Conservation (phyloP, 2,797 vertebrate genomes). For the Notolabrus celidotus region DNA sequence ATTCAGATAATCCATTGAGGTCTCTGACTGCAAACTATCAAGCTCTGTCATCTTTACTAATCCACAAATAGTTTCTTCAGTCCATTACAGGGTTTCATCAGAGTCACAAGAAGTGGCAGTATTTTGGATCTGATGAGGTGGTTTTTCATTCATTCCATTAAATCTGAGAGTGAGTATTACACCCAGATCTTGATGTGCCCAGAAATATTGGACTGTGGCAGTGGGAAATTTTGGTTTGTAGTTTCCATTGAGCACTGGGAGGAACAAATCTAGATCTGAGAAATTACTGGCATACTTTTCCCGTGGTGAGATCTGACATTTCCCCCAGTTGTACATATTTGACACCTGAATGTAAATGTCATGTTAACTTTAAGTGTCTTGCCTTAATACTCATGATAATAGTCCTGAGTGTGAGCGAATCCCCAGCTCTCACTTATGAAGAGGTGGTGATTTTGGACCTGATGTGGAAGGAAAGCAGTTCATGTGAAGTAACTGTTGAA, state of each 20-base stretch:
- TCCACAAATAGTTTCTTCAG: conserved; percentile 16
- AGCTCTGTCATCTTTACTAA: conserved; percentile 33
- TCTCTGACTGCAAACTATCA: conserved; percentile 51
- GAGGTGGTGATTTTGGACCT: neutral
- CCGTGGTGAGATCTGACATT: conserved; percentile 6
- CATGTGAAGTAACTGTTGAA: neutral
- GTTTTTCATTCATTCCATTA: conserved; percentile 23
- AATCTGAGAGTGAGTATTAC: conserved; percentile 16
- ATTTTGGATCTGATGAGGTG: conserved; percentile 18
- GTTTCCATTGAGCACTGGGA: conserved; percentile 39
- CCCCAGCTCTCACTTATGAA: neutral
- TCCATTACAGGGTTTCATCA: conserved; percentile 8
- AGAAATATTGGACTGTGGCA: conserved; percentile 46
- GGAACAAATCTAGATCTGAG: conserved; percentile 50
- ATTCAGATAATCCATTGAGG: conserved; percentile 46
- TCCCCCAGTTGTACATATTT: neutral
- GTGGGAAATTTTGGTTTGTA: conserved; percentile 33
- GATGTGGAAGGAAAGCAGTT: neutral
- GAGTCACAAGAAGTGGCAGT: neutral
- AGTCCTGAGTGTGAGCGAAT: neutral
- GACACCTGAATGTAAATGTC: neutral
- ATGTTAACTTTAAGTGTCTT: neutral
- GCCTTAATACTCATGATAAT: neutral
- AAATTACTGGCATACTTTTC: conserved; percentile 29
- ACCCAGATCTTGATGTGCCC: conserved; percentile 21